phyloP scores from a whole-genome alignment of 2,888 invertebrate species.

The Zaprionus lineosus region DNA sequence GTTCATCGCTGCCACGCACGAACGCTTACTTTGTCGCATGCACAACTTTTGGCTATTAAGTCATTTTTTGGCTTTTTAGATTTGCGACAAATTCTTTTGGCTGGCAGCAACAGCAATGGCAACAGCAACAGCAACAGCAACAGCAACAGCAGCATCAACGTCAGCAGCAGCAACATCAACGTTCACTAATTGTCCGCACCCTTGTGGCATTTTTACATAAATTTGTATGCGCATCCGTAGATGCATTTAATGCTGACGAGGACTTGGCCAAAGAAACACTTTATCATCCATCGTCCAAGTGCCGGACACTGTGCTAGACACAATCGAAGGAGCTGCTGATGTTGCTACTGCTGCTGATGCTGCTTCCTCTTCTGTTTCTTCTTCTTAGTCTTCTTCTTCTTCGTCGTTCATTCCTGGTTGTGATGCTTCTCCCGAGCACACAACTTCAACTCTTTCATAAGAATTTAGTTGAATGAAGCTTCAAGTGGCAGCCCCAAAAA shows the following conservation, averaged over 20 bases:
- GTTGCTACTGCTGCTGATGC: conserved; percentile 7
- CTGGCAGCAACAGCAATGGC: conserved; percentile 19
- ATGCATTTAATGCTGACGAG: conserved; percentile 51
- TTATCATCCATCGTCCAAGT: conserved; percentile 65
- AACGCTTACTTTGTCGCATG: conserved; percentile 79
- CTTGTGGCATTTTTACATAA: conserved; percentile 62
- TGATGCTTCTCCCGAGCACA: conserved; percentile 47
- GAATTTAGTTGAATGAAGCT: conserved; percentile 74
- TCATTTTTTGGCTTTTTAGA: conserved; percentile 79
- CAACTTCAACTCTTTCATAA: conserved; percentile 72
- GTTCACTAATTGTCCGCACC: conserved; percentile 70
- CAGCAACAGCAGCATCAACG: conserved; percentile 19
- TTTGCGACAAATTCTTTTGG: conserved; percentile 72
- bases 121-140: conserved; percentile 10
- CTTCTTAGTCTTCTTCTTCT: too few relatives aligned
- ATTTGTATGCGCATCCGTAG: conserved; percentile 17
- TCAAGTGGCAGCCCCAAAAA: conserved; percentile 54
- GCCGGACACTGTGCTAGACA: conserved; percentile 64
- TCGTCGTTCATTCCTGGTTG: neutral
- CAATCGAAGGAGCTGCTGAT: conserved; percentile 57
- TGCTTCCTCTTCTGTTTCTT: too few relatives aligned
- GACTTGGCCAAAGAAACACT: conserved; percentile 52
- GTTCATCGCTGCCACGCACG: conserved; percentile 67
- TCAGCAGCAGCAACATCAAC: conserved; percentile 21
- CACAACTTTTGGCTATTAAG: conserved; percentile 77